Evolutionary conservation across 2,797 vertebrate species (phyloP).

Genomic region (Micrastur ruficollis): DNA sequence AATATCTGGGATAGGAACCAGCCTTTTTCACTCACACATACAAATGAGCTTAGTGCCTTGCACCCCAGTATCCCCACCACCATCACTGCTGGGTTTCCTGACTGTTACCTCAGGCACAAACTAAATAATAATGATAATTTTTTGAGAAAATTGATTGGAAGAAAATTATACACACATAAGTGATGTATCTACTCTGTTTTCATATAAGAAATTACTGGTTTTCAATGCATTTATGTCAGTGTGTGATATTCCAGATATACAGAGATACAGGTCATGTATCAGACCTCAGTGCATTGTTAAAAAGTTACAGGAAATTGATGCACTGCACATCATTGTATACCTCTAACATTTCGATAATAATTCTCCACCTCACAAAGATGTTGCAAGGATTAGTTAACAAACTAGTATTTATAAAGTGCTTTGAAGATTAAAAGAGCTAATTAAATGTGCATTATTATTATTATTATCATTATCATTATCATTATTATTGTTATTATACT

Average conservation of each 20-base stretch:
- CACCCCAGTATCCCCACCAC: neutral
- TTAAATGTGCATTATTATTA: neutral
- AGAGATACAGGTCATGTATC: neutral
- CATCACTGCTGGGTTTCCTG: neutral
- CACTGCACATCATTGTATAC: neutral
- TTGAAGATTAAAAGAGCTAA: constrained; percentile 28
- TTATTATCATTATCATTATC: neutral
- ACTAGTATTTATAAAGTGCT: constrained; percentile 17
- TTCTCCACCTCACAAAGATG: neutral
- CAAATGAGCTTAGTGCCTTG: neutral
- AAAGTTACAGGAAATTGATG: neutral
- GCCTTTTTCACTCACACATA: neutral
- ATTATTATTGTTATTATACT: too few species aligned
- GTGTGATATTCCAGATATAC: neutral
- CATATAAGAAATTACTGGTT: neutral
- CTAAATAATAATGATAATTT: neutral
- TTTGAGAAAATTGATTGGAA: neutral
- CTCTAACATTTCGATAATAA: constrained; percentile 4
- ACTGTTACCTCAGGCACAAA: neutral
- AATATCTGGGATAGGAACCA: neutral
- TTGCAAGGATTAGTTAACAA: constrained; percentile 34
- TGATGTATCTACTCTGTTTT: neutral
- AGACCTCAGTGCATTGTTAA: neutral
- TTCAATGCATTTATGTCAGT: neutral
- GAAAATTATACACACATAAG: neutral